Base-by-base conservation (phyloP, 2,888 invertebrate species). In the Achlya flavicornis region DNA sequence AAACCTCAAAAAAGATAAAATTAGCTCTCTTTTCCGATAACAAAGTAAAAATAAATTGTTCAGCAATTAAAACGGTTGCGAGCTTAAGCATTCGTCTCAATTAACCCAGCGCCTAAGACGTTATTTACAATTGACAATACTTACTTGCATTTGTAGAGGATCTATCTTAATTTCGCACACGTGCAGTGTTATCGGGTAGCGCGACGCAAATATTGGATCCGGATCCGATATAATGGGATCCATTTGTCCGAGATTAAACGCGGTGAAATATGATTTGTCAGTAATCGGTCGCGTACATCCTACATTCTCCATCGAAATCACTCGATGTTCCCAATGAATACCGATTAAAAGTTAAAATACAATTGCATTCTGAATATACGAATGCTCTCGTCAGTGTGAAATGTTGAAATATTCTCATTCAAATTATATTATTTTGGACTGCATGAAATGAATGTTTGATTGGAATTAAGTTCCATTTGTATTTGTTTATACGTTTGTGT, bases 131-230 rank as follows among this genome's bases (percentile, higher is more conserved):
- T 53, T n/a, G 19, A 19, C 53, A 53, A 53, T 19, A 10, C 19
- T 12, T 38, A 26, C 61, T 57, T 41, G 57, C 32, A 19, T 41
- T 38, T 16, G 6, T 38, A 26, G 61, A 41, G 33, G 57, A 63
- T 63, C 60, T 60, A 43, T 60, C 63, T 63, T 35, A 63, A 60
- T 63, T 63, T 53, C 32, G 38, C 53, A 19, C 53, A 53, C 53
- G 53, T 53, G 19, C 10, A 16, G 53, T 53, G 19, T 53, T 53
- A 12, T 41, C 11, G 41, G 53, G 16, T 53, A n/a, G n/a, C 46
- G 16, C 16, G 19, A 10, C 10, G 10, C 53, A 53, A 4, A 8
- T 19, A 19, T 53, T 53, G 19, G 19, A 19, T 48, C 6, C 16
- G 8, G 16, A 48, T 19, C 53, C 53, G 10, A 19, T 19, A 10